Percentiles rank a stretch among this genome's conserved stretches.
Conservation (phyloP, 1,140 invertebrate species). For the Maniola jurtina region DNA sequence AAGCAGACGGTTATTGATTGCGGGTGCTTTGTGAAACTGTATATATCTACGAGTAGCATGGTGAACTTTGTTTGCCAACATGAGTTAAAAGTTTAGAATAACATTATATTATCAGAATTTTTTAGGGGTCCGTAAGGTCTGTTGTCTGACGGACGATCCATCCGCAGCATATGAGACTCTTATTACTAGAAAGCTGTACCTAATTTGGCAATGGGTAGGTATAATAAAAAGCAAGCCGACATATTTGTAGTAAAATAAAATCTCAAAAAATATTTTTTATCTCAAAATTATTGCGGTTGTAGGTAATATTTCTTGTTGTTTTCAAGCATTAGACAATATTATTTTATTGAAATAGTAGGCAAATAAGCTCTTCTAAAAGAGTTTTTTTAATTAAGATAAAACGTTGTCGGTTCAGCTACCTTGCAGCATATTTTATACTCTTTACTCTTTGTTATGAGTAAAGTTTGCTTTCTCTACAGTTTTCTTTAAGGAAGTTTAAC, state of each 20-base stretch:
- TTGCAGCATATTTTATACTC: not conserved
- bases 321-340: too few species aligned
- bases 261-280: too few species aligned
- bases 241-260: too few species aligned
- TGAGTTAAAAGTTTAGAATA: not conserved
- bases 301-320: too few species aligned
- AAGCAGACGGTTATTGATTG: constrained; percentile 42
- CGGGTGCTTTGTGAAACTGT: constrained; percentile 12
- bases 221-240: too few species aligned
- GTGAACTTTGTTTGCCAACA: not conserved
- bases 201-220: too few species aligned
- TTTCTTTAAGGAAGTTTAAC: not conserved
- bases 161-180: too few species aligned
- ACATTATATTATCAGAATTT: too few species aligned
- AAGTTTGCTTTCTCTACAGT: not conserved
- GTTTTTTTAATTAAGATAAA: constrained; percentile 1
- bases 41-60: not conserved
- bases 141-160: too few species aligned
- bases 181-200: too few species aligned
- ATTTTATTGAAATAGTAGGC: not conserved
- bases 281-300: too few species aligned
- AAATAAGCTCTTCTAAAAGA: not conserved
- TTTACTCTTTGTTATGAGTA: not conserved
- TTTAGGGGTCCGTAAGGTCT: too few species aligned
- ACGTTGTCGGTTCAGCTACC: not conserved